Evolutionary conservation across 2,797 vertebrate species (phyloP), one percentile per base, ranked within the genome.

Genomic region (Pangasius mekongensis): DNA sequence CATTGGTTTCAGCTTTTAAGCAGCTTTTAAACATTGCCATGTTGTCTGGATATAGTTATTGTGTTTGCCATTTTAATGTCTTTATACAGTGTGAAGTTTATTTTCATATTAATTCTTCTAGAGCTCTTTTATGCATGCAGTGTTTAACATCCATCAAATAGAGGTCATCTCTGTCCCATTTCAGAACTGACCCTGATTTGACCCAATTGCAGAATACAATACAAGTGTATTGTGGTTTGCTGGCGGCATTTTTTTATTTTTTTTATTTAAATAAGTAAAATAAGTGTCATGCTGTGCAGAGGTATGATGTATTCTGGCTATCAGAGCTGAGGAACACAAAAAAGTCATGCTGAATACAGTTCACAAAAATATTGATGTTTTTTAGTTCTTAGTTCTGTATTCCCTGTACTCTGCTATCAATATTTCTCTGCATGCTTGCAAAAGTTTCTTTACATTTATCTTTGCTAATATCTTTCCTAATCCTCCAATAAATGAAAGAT

Each of bases 31-130:
- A 56, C 13, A 9, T 83, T 83, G 62, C 66, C 71, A 33, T 83
- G 80, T 76, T 88, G 20, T 83, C 56, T 90, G 88, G 73, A 73
- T 84, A 30, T 54, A 36, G 54, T 62, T 82, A 78, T 56, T 6
- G 47, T 69, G 24, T 87, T 84, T 80, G 54, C 36, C n/a, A 39
- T 90, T 90, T 87, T 60, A 86, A 54, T 60, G 49, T 54, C 24
- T 49, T 87, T 52, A 24, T 78, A 58, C 36, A 43, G 33, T 74
- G 52, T 22, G 2, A 58, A 30, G 18, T n/a, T 30, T 83, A 78
- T 43, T 76, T 62, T 76, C 10, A 47, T 86, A 76, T 47, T 33
- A 71, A 69, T 84, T 71, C 8, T 16, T 39, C 9, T 27, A 62
- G 8, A 69, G 8, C 16, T 33, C 47, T 67, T 83, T 67, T 22